These are phyloP conservation scores for Ormyrus nitidulus DNA, from an alignment of 2,888 invertebrate species.

Conservation along the genomic window DNA sequence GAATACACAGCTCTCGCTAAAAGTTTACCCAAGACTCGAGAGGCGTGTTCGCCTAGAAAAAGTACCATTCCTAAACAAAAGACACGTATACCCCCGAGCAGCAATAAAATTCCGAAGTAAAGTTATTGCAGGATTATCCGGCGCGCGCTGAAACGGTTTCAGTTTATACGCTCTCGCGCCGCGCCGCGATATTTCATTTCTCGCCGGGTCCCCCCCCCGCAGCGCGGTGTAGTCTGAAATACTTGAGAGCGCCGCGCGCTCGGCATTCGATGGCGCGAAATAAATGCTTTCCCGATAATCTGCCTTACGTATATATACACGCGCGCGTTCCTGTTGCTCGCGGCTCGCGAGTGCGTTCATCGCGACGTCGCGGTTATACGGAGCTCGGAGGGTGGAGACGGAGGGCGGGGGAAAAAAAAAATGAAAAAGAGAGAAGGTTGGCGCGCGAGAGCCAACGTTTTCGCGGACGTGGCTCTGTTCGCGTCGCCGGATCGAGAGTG, in stretches of 20 bases:
- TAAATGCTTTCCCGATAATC: conserved; percentile 61
- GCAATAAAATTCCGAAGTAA: conserved; percentile 22
- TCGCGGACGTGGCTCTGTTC: conserved; percentile 37
- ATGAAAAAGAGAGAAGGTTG: too few relatives aligned
- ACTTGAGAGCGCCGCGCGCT: conserved; percentile 30
- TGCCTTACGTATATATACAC: conserved; percentile 22
- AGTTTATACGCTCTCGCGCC: conserved; percentile 17
- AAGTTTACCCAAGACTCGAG: conserved; percentile 18
- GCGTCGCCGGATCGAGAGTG: conserved; percentile 33
- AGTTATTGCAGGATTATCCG: conserved; percentile 53
- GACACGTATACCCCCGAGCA: neutral
- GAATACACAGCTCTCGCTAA: neutral
- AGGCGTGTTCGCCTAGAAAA: too few relatives aligned
- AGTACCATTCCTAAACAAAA: conserved; percentile 32
- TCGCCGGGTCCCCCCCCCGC: neutral
- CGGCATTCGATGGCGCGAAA: conserved; percentile 53
- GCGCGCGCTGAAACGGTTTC: conserved; percentile 36
- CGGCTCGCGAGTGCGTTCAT: conserved; percentile 8
- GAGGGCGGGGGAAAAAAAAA: too few relatives aligned
- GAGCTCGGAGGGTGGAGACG: too few relatives aligned
- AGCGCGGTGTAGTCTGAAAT: conserved; percentile 28
- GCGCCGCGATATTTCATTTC: conserved; percentile 50
- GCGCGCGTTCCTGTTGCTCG: conserved; percentile 1
- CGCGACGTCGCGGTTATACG: neutral
- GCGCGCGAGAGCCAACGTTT: neutral